Conservation (phyloP, 2,888 invertebrate genomes). For the Thera obeliscata region DNA sequence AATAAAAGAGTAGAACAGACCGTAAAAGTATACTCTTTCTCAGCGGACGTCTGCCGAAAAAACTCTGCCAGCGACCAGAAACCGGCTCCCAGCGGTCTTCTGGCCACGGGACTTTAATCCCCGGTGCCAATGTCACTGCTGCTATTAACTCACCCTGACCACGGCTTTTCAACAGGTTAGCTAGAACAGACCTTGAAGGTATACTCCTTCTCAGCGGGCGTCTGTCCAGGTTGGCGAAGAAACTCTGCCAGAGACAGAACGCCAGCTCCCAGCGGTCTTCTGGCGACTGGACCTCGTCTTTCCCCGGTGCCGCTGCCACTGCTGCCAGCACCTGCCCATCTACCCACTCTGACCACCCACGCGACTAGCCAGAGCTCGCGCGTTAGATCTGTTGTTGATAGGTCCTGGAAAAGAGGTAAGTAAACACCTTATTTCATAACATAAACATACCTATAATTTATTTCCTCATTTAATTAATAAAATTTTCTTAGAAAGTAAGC, state of each 20-base stretch:
- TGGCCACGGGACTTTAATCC: no score
- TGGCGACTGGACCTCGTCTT: constrained; percentile 81
- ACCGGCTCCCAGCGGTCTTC: no score
- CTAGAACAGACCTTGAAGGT: constrained; percentile 87
- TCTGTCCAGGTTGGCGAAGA: constrained; percentile 80
- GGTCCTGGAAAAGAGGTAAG: constrained; percentile 81
- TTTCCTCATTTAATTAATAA: no score
- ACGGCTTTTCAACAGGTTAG: background rate
- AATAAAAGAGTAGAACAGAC: no score
- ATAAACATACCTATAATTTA: no score
- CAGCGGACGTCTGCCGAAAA: no score
- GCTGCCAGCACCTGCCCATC: constrained; percentile 86
- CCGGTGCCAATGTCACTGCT: no score
- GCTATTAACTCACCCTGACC: no score
- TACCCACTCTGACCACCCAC: constrained; percentile 95
- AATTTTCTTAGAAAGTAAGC: no score
- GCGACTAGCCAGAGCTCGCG: constrained; percentile 95
- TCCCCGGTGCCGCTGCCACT: constrained; percentile 79
- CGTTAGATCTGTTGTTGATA: constrained; percentile 93
- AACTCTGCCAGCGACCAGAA: no score
- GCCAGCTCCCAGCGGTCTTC: constrained; percentile 94
- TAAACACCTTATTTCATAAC: no score
- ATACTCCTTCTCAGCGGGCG: constrained; percentile 90
- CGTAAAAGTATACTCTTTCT: no score
- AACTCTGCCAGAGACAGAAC: constrained; percentile 90